Conservation (phyloP, 2,113 vertebrate species). For the Setophaga coronata region DNA sequence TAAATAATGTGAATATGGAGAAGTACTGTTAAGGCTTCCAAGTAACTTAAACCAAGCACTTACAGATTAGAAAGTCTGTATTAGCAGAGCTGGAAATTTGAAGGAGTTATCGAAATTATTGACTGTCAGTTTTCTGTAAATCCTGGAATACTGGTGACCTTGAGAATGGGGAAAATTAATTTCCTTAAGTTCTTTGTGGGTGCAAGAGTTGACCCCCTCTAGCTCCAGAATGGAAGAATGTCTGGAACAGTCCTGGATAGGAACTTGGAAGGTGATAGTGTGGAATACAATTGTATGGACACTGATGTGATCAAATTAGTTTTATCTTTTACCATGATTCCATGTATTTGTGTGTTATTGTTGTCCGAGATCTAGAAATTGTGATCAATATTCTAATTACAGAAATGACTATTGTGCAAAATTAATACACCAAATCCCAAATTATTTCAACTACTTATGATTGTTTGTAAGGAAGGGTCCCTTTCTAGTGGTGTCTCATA, state of each 20-base stretch:
- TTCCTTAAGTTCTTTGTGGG: background rate
- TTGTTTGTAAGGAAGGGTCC: background rate
- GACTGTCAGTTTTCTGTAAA: background rate
- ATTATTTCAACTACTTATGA: background rate
- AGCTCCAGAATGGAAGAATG: background rate
- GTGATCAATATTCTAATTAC: background rate
- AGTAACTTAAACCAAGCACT: background rate
- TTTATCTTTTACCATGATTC: background rate
- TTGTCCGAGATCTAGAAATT: background rate
- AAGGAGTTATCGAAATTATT: background rate
- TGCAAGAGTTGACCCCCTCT: background rate
- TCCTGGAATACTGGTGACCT: background rate
- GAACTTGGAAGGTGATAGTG: background rate
- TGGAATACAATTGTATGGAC: background rate
- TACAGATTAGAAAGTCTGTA: background rate
- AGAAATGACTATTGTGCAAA: background rate
- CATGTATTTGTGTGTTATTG: background rate
- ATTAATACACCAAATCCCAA: background rate
- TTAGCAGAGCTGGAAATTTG: background rate
- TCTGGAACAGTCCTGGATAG: background rate
- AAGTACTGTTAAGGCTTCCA: background rate
- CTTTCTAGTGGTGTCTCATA: background rate
- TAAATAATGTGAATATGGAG: background rate
- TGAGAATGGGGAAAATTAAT: background rate
- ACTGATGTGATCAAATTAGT: fast-evolving